phyloP scores from a whole-genome alignment of 2,888 invertebrate genomes.

The Eristalis pertinax region DNA sequence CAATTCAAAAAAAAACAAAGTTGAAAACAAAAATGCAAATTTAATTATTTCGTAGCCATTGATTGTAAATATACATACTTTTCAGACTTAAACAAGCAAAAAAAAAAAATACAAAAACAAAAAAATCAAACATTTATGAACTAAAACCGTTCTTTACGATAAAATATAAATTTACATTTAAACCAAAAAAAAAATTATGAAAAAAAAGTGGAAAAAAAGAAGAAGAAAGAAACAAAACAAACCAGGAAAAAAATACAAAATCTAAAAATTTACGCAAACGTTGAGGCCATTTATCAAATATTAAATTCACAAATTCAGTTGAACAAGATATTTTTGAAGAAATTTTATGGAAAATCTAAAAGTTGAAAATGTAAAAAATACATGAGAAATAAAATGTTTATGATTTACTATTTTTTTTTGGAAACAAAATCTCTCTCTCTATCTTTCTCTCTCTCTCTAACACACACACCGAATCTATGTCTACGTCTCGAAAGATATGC shows the following conservation, averaged over 20 bases:
- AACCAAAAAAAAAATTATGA: conserved; percentile 41
- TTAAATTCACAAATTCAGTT: conserved; percentile 60
- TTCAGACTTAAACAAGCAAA: conserved; percentile 19
- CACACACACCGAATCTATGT: not conserved
- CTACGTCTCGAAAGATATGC: not conserved
- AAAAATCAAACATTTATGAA: conserved; percentile 45
- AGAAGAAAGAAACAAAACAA: no score
- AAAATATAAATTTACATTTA: conserved; percentile 48
- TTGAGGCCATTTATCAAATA: conserved; percentile 64
- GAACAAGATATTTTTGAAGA: conserved; percentile 21
- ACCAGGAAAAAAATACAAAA: not conserved
- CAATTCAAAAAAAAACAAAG: no score
- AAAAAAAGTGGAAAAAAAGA: conserved; percentile 10
- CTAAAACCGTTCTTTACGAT: conserved; percentile 56
- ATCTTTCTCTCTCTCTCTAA: not conserved
- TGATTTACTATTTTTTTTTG: conserved; percentile 2
- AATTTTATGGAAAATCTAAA: not conserved
- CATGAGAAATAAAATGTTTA: conserved; percentile 8
- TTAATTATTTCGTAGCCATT: not conserved
- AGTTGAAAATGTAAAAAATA: not conserved
- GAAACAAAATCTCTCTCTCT: conserved; percentile 2
- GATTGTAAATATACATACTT: conserved; percentile 27
- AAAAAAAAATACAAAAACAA: conserved; percentile 26
- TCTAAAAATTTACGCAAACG: conserved; percentile 19
- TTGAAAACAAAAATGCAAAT: not conserved